Base-by-base conservation (phyloP, 2,797 vertebrate genomes). In the Setipinna tenuifilis region DNA sequence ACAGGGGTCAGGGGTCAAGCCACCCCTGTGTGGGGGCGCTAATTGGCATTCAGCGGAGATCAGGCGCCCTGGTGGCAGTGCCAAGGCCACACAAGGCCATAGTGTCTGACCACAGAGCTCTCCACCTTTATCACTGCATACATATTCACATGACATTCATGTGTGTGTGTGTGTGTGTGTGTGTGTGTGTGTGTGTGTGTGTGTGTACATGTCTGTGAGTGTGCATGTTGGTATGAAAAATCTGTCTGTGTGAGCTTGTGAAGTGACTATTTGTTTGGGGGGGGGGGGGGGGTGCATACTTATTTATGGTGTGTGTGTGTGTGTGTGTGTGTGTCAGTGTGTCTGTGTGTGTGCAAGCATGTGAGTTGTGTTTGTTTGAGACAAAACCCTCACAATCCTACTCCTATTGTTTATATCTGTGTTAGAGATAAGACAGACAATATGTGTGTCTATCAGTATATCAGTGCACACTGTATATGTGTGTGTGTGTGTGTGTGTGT, bases 91-190 rank as follows among this genome's bases (percentile, higher is more conserved):
- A 90, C 88, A 91, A n/a, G n/a, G n/a, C n/a, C 54, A 90, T 88
- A 85, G 62, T 92, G 90, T 85, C 46, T 89, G 90, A 87, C 88
- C 90, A 87, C 92, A 89, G 25, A 87, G 92, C 88, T 86, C 92
- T 92, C 85, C 90, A 95, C 94, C 91, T 93, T 95, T 96, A 96
- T 97, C 96, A 95, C 95, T 90, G 94, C 93, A 95, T 95, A 96
- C 95, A 97, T 96, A 97, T 96, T 96, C 95, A 93, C 97, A 97
- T 97, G 94, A 96, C 95, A 88, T 89, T 94, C 94, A 94, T 94
- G 94, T 95, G 91, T 93, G 93, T 89, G 88, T 82, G 75, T 81
- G 78, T 84, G 83, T 68, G 44, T 68, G 12, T 7, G 83, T 50
- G 83, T 71, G 41, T 50, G 28, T 61, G 83, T 68, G 61, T 71